Percentiles rank a stretch among this genome's conserved stretches.
phyloP scores from a whole-genome alignment of 2,797 vertebrate species.

The Catamblyrhynchus diadema region DNA sequence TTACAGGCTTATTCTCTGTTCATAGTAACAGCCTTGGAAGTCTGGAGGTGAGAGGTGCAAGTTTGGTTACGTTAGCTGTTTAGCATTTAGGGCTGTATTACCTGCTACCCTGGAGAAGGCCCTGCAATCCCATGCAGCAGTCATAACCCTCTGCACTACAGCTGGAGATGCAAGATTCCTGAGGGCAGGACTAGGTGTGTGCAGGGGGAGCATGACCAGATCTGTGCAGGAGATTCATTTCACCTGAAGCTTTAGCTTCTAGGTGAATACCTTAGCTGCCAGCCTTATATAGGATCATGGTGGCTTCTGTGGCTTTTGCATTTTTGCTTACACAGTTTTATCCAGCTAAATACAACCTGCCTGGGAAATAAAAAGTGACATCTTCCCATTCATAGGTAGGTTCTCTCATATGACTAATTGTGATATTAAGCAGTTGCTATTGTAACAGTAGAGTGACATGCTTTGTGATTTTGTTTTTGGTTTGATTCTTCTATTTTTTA shows the following conservation, averaged over 20 bases:
- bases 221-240: not conserved
- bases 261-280: not conserved
- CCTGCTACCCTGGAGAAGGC: not conserved
- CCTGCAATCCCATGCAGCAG: not conserved
- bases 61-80: not conserved
- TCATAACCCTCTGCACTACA: not conserved
- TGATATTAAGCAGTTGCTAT: not conserved
- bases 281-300: not conserved
- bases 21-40: not conserved
- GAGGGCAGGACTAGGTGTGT: accelerated
- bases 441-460: not conserved
- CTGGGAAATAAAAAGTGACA: not conserved
- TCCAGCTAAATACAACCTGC: not conserved
- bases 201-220: not conserved
- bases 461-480: not conserved
- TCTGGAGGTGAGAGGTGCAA: not conserved
- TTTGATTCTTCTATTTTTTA: not conserved
- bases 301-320: not conserved
- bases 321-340: not conserved
- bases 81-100: not conserved
- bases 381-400: not conserved
- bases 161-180: not conserved
- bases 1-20: not conserved
- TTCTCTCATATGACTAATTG: not conserved
- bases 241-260: not conserved